Percentiles rank a stretch among this genome's conserved stretches.
Conservation (phyloP, 2,888 invertebrate genomes). For the Heliconius charithonia region DNA sequence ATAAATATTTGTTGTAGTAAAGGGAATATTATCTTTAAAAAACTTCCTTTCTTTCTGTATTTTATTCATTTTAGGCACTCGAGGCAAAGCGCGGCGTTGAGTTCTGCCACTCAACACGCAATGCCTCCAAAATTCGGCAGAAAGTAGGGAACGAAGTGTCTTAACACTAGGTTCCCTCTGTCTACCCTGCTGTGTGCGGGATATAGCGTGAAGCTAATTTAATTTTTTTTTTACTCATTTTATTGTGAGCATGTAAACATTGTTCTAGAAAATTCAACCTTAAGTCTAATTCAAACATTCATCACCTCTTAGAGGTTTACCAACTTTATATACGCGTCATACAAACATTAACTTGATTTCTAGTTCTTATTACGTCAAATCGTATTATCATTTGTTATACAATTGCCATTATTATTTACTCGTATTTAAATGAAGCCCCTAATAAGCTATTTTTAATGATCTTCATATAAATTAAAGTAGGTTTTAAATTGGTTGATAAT, state of each 20-base stretch:
- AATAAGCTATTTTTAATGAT: background rate
- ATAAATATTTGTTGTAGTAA: background rate
- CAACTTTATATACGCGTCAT: background rate
- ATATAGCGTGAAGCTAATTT: too few relatives aligned
- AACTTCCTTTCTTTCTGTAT: too few relatives aligned
- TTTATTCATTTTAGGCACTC: too few relatives aligned
- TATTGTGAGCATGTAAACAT: background rate
- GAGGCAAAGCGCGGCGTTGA: too few relatives aligned
- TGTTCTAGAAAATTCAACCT: constrained; percentile 4
- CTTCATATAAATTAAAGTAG: background rate
- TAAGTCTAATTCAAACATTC: background rate
- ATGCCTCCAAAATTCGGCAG: too few relatives aligned
- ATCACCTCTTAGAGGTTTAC: constrained; percentile 8
- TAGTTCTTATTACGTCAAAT: constrained; percentile 7
- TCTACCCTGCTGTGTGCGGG: too few relatives aligned
- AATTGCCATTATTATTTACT: background rate
- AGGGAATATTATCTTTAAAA: too few relatives aligned
- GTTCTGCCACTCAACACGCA: too few relatives aligned
- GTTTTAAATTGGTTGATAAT: background rate
- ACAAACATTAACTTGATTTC: background rate
- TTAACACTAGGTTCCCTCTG: too few relatives aligned
- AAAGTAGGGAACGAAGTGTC: too few relatives aligned
- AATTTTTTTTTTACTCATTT: too few relatives aligned
- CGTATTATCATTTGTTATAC: background rate
- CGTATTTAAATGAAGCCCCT: background rate